Conservation (phyloP, 2,797 vertebrate genomes). For the Ctenopoma kingsleyae region DNA sequence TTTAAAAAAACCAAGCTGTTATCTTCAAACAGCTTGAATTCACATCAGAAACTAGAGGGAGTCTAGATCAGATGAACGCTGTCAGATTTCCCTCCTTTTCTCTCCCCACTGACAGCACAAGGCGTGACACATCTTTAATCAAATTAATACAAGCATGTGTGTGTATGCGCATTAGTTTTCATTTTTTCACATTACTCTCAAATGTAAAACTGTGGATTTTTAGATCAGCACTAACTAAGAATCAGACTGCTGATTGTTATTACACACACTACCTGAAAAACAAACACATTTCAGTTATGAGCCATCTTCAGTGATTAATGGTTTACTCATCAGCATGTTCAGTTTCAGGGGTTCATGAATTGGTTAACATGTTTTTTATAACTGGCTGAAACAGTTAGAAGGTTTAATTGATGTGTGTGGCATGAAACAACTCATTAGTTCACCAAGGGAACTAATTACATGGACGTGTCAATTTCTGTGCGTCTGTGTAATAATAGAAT, state of each 20-base stretch:
- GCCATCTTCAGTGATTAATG: not conserved
- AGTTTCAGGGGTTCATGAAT: not conserved
- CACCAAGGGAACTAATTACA: constrained; percentile 4
- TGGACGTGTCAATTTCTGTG: not conserved
- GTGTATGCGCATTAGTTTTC: not conserved
- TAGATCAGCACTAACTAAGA: not conserved
- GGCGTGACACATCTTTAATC: constrained; percentile 21
- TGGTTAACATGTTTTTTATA: not conserved
- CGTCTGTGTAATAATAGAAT: constrained; percentile 1
- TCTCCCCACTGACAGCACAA: constrained; percentile 27
- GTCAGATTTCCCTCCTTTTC: constrained; percentile 10
- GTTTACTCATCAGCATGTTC: not conserved
- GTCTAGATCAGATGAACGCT: constrained; percentile 32
- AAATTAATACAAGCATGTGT: constrained; percentile 18
- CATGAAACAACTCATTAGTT: constrained; percentile 6
- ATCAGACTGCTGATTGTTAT: not conserved
- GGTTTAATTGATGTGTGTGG: not conserved
- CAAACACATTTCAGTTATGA: not conserved
- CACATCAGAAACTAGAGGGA: constrained; percentile 22
- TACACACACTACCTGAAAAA: not conserved
- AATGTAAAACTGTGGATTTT: not conserved
- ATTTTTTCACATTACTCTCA: not conserved
- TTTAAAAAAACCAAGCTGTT: constrained; percentile 22
- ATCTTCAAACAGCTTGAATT: constrained; percentile 34
- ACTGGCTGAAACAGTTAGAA: not conserved